These are phyloP conservation scores for Nyctereutes procyonoides DNA, from an alignment of 2,113 vertebrate genomes.

Conservation along the genomic window DNA sequence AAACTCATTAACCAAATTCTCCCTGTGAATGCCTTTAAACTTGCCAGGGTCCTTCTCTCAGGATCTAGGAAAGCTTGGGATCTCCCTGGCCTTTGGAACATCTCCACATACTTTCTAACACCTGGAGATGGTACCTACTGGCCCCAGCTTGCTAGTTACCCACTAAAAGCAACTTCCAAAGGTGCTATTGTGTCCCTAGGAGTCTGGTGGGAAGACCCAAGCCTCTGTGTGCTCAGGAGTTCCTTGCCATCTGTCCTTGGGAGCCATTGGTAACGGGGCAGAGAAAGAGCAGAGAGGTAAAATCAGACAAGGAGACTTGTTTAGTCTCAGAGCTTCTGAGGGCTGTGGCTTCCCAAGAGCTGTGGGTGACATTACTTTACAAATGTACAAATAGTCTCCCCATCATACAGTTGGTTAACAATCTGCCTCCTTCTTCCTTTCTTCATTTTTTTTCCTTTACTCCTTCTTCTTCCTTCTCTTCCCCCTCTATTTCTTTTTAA, in stretches of 20 bases:
- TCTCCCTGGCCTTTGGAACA: conserved; percentile 51
- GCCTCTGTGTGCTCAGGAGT: conserved; percentile 52
- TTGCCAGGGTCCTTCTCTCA: conserved; percentile 49
- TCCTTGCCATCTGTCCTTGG: conserved; percentile 56
- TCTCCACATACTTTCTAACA: conserved; percentile 58
- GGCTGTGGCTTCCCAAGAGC: conserved; percentile 48
- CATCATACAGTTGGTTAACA: conserved; percentile 24
- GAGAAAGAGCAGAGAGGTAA: neutral
- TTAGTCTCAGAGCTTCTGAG: conserved; percentile 40
- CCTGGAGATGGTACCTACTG: neutral
- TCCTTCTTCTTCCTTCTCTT: conserved; percentile 39
- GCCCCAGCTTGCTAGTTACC: conserved; percentile 55
- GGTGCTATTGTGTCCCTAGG: conserved; percentile 71
- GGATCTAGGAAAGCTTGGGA: conserved; percentile 40
- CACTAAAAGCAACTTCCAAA: conserved; percentile 68
- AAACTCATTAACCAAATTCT: conserved; percentile 74
- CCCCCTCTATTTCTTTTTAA: conserved; percentile 58
- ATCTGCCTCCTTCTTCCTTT: conserved; percentile 49
- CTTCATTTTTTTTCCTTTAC: conserved; percentile 35
- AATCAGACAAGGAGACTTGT: conserved; percentile 30
- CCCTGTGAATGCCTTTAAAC: conserved; percentile 76
- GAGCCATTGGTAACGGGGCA: neutral
- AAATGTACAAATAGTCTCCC: conserved; percentile 16
- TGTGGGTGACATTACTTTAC: conserved; percentile 41
- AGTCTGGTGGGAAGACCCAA: conserved; percentile 56